These are phyloP conservation scores for Narcine bancroftii DNA, from an alignment of 2,113 vertebrate species.

Conservation along the genomic window DNA sequence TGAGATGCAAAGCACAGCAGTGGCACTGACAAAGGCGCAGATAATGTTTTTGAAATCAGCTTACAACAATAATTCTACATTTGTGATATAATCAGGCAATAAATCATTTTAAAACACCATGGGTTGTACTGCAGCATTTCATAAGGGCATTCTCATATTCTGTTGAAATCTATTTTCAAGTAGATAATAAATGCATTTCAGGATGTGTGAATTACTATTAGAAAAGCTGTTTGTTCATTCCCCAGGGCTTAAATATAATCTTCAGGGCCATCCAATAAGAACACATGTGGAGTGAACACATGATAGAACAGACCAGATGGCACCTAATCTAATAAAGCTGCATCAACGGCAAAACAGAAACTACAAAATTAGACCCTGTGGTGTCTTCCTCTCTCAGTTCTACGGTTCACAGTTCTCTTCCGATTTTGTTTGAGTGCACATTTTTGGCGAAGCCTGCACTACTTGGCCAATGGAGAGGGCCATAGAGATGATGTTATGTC, in stretches of 20 bases:
- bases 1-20: background rate
- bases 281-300: background rate
- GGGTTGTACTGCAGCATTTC: background rate
- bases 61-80: background rate
- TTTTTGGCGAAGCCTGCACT: no score
- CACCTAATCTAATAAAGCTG: constrained; percentile 1
- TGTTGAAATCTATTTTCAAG: background rate
- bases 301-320: background rate
- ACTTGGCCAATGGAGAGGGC: no score
- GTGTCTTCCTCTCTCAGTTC: no score
- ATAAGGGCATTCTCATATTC: background rate
- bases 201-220: background rate
- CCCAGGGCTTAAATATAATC: constrained; percentile 3
- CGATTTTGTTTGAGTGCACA: no score
- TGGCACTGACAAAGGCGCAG: background rate
- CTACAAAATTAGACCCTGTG: no score
- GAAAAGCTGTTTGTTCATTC: constrained; percentile 18
- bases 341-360: background rate
- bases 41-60: background rate
- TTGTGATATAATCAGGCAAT: background rate
- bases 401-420: no score
- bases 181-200: background rate
- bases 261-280: constrained; percentile 13
- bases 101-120: background rate
- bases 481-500: no score